These are phyloP conservation scores for Neogobius melanostomus DNA, from an alignment of 2,113 vertebrate genomes.

Conservation along the genomic window DNA sequence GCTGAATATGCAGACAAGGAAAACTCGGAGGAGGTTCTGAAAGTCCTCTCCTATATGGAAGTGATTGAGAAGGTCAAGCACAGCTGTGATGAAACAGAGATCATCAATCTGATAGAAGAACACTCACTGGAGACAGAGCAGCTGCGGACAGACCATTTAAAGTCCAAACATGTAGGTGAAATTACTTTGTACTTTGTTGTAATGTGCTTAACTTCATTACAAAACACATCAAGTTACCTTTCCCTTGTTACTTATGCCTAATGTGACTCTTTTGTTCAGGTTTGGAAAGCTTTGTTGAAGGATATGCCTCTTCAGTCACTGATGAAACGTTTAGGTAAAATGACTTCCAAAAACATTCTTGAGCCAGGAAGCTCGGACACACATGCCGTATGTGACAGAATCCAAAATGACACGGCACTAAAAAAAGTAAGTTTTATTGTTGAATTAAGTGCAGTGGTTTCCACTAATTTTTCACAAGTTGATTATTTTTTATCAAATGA, in stretches of 20 bases:
- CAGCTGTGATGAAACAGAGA: constrained; percentile 87
- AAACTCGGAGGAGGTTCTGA: constrained; percentile 82
- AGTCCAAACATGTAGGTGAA: constrained; percentile 85
- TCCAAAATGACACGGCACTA: constrained; percentile 83
- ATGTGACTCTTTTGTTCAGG: constrained; percentile 60
- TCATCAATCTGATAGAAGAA: constrained; percentile 89
- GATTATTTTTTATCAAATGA: neutral
- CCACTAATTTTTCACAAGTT: neutral
- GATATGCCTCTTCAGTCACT: constrained; percentile 88
- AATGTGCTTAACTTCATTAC: no score
- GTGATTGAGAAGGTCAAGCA: constrained; percentile 90
- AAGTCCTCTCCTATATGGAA: constrained; percentile 86
- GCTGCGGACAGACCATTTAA: constrained; percentile 87
- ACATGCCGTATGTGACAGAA: constrained; percentile 84
- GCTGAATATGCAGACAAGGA: constrained; percentile 83
- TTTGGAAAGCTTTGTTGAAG: constrained; percentile 89
- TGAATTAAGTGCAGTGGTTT: no score
- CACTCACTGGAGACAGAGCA: constrained; percentile 88
- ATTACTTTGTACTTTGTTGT: neutral
- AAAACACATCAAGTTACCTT: no score
- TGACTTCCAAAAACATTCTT: constrained; percentile 85
- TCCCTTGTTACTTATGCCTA: neutral
- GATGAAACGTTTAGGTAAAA: constrained; percentile 85
- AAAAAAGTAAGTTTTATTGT: constrained; percentile 77
- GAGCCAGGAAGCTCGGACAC: constrained; percentile 83